Evolutionary conservation across 2,113 vertebrate species (phyloP).

Genomic region (Nothocercus julius): DNA sequence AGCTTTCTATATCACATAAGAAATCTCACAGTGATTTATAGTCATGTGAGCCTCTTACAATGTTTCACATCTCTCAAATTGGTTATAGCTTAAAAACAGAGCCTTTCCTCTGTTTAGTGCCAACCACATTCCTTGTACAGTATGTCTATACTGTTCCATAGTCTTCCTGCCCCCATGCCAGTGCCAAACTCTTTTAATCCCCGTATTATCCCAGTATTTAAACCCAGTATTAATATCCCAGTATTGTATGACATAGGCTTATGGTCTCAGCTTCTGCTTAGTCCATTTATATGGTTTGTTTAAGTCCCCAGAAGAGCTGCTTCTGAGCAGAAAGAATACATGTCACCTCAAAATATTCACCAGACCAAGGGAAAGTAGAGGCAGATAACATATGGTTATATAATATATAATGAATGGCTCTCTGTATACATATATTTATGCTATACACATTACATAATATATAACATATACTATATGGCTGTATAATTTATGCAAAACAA

Average conservation of each 20-base stretch:
- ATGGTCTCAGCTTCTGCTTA: background rate
- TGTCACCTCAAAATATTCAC: background rate
- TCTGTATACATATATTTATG: no score
- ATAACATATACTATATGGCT: background rate
- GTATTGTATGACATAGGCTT: background rate
- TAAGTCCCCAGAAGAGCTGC: background rate
- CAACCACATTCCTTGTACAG: background rate
- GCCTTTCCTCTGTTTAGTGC: background rate
- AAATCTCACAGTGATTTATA: constrained; percentile 36
- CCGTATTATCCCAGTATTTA: no score
- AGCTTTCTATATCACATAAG: background rate
- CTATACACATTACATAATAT: background rate
- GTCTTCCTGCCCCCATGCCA: background rate
- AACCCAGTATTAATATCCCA: no score
- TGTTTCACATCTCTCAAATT: background rate
- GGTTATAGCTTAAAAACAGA: background rate
- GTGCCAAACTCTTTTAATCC: background rate
- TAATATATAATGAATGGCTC: background rate
- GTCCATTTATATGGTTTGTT: background rate
- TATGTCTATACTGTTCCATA: background rate
- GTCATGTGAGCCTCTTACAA: background rate
- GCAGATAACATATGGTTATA: background rate
- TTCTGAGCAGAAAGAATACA: background rate
- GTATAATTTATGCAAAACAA: background rate
- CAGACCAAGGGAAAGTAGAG: background rate